Evolutionary conservation across 1,140 invertebrate species (phyloP).

Genomic region (Neotoxoptera formosana): DNA sequence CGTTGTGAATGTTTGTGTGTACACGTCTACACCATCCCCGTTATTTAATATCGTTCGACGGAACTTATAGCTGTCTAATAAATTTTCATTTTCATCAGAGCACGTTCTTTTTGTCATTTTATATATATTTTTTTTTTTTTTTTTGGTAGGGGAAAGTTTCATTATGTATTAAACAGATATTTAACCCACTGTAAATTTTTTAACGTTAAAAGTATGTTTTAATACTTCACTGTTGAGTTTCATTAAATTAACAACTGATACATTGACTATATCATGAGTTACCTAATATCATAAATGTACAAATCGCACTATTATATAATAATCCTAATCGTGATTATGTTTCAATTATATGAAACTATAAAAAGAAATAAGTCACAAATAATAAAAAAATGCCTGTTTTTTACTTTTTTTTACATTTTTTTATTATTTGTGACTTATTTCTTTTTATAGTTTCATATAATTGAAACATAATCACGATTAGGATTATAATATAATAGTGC

Average conservation of each 20-base stretch:
- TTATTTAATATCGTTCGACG: neutral
- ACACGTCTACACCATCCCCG: neutral
- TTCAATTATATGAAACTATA: neutral
- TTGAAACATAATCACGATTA: neutral
- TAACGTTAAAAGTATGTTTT: neutral
- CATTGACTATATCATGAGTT: neutral
- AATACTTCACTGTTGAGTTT: neutral
- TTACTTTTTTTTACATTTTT: too few relatives aligned
- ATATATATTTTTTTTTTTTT: neutral
- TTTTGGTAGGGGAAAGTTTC: neutral
- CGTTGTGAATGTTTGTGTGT: neutral
- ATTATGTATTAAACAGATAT: neutral
- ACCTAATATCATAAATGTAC: too few relatives aligned
- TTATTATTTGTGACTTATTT: neutral
- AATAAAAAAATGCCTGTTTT: too few relatives aligned
- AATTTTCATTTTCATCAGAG: neutral
- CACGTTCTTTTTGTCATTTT: neutral
- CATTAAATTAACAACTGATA: neutral
- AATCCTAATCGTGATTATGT: neutral
- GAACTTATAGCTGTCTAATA: constrained; percentile 1
- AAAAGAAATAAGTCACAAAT: neutral
- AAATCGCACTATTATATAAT: neutral
- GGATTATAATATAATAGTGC: neutral
- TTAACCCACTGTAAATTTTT: neutral
- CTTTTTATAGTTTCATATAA: neutral